These are phyloP conservation scores for Dolomedes plantarius DNA, from an alignment of 2,888 invertebrate genomes.

Conservation along the genomic window DNA sequence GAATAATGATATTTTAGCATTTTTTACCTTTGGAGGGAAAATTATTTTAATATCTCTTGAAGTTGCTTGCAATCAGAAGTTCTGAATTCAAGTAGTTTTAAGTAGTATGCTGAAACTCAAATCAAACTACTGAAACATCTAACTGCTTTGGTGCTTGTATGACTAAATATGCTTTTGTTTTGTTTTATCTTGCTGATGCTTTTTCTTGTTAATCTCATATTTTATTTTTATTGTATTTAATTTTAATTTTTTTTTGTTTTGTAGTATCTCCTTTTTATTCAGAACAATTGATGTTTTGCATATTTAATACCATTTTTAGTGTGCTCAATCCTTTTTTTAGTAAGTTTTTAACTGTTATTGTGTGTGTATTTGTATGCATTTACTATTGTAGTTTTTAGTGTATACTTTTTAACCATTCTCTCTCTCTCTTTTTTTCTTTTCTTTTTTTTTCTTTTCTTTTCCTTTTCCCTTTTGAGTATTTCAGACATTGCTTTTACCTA, in stretches of 20 bases:
- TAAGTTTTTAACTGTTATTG: conserved; percentile 4
- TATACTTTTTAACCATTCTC: neutral
- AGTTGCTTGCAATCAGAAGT: too few species aligned
- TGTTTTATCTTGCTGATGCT: conserved; percentile 8
- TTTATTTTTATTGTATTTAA: too few species aligned
- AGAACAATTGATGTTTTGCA: neutral
- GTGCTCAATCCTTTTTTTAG: neutral
- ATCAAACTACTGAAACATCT: neutral
- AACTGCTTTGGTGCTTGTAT: neutral
- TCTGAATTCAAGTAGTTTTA: too few species aligned
- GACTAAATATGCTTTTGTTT: conserved; percentile 1
- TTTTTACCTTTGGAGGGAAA: too few species aligned
- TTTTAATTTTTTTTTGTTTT: too few species aligned
- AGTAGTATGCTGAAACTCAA: too few species aligned
- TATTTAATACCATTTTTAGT: conserved; percentile 13
- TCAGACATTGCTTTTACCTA: conserved; percentile 5
- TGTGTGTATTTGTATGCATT: conserved; percentile 6
- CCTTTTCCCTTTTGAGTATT: neutral
- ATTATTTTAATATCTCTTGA: too few species aligned
- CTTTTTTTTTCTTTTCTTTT: too few species aligned
- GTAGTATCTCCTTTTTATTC: neutral
- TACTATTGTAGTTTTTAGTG: conserved; percentile 9
- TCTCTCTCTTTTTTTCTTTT: too few species aligned
- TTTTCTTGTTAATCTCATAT: neutral
- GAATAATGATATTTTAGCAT: too few species aligned